Percentiles rank a stretch among this genome's conserved stretches.
phyloP scores from a whole-genome alignment of 2,888 invertebrate genomes.

The Ormyrus thymus region DNA sequence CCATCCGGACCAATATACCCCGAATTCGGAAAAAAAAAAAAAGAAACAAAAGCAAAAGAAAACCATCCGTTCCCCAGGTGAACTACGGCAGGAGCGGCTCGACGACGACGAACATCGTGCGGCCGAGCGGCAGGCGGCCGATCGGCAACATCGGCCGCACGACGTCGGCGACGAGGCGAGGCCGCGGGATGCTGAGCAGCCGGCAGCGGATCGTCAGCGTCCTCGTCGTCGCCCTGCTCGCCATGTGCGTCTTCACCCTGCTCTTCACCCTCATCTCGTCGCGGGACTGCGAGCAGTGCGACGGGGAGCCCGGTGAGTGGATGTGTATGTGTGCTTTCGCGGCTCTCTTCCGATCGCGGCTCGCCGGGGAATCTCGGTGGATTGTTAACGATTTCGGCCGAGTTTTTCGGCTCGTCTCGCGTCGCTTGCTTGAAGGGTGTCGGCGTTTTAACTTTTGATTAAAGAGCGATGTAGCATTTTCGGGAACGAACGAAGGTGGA shows the following conservation, averaged over 20 bases:
- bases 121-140: constrained; percentile 61
- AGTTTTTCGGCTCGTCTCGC: too few species aligned
- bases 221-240: constrained; percentile 66
- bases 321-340: too few species aligned
- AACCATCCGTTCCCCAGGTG: constrained; percentile 60
- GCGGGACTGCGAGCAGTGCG: constrained; percentile 64
- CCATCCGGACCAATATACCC: too few species aligned
- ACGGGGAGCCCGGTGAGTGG: constrained; percentile 65
- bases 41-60: too few species aligned
- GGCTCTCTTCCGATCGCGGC: too few species aligned
- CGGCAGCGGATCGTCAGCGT: constrained; percentile 67
- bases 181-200: constrained; percentile 62
- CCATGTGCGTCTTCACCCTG: constrained; percentile 66
- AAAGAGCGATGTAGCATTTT: too few species aligned
- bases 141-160: constrained; percentile 63
- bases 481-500: too few species aligned
- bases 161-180: constrained; percentile 64
- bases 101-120: constrained; percentile 65
- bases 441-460: too few species aligned
- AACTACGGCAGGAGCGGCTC: constrained; percentile 67
- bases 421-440: too few species aligned
- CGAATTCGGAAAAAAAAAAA: too few species aligned
- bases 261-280: constrained; percentile 66
- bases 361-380: too few species aligned
- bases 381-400: too few species aligned